phyloP scores from a whole-genome alignment of 2,888 invertebrate species.

The Alviniconcha strummeri region DNA sequence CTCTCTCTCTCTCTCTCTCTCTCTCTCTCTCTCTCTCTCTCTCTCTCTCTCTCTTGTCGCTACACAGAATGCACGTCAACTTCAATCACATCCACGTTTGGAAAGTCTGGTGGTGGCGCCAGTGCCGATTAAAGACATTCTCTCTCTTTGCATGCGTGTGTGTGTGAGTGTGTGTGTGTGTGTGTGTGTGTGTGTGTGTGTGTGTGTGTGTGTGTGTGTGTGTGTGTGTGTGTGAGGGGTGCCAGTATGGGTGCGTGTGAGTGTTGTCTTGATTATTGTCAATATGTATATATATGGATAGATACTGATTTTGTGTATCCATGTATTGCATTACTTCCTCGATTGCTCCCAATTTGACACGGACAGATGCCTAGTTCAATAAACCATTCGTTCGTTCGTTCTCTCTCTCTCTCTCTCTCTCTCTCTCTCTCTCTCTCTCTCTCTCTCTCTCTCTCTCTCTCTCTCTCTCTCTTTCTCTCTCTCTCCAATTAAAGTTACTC shows the following conservation, averaged over 20 bases:
- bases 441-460: neutral
- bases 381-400: too few species aligned
- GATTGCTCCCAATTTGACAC: too few species aligned
- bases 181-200: slow-evolving; percentile 8
- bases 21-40: neutral
- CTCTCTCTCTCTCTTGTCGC: neutral
- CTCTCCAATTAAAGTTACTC: neutral
- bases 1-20: neutral
- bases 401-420: slow-evolving; percentile 10
- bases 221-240: neutral
- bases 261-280: too few species aligned
- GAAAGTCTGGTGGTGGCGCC: too few species aligned
- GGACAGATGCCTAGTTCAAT: too few species aligned
- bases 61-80: too few species aligned
- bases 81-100: too few species aligned
- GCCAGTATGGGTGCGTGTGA: too few species aligned
- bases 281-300: neutral
- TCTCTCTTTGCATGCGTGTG: neutral
- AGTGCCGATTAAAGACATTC: neutral
- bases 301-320: too few species aligned
- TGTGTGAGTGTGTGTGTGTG: neutral
- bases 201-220: neutral
- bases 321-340: neutral
- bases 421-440: neutral
- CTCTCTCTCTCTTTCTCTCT: neutral